Conservation (phyloP, 2,888 invertebrate species). For the Nemotelus nigrinus region DNA sequence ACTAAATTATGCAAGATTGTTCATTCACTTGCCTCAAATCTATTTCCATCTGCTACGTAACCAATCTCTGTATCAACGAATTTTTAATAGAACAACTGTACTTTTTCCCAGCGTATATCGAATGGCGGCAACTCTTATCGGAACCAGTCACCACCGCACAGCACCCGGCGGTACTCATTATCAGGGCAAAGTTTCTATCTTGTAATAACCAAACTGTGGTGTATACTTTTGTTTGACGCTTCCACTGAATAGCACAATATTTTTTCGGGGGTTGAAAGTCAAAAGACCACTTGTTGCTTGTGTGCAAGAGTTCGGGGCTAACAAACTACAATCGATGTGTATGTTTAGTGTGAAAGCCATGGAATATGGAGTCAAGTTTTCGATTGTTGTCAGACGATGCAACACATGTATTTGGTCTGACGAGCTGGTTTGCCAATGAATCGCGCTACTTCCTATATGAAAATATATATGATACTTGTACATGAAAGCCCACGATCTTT, state of each 20-base stretch:
- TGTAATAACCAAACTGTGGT: slow-evolving; percentile 18
- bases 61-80: no score
- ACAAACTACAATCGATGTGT: no score
- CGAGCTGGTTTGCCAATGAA: not conserved
- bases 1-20: no score
- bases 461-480: not conserved
- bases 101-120: no score
- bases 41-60: no score
- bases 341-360: no score
- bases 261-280: slow-evolving; percentile 16
- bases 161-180: slow-evolving; percentile 22
- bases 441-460: slow-evolving; percentile 23
- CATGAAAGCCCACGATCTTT: slow-evolving; percentile 19
- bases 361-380: no score
- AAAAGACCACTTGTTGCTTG: slow-evolving; percentile 37
- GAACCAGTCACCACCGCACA: not conserved
- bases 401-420: no score
- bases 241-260: not conserved
- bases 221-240: not conserved
- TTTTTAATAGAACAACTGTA: no score
- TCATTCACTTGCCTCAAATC: no score
- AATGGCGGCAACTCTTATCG: no score
- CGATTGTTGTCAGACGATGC: no score
- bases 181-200: slow-evolving; percentile 25
- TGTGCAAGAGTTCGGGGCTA: slow-evolving; percentile 1